phyloP scores from a whole-genome alignment of 2,113 vertebrate genomes.

The Daphoenositta chrysoptera region DNA sequence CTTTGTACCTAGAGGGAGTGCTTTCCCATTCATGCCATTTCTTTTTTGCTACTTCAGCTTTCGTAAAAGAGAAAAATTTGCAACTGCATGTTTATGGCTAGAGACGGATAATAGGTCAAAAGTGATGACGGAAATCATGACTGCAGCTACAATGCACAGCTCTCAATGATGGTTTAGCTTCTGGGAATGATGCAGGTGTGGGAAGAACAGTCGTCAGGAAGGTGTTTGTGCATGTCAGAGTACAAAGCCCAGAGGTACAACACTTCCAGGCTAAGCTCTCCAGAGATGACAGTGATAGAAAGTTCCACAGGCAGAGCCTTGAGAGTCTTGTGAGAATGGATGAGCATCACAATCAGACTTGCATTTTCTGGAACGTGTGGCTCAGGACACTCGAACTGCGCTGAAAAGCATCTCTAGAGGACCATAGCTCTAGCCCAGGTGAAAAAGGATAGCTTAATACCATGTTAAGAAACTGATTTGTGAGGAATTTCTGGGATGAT shows the following conservation, averaged over 20 bases:
- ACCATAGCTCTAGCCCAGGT: neutral
- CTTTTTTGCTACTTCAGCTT: neutral
- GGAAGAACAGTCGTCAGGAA: neutral
- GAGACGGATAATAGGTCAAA: neutral
- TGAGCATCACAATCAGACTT: neutral
- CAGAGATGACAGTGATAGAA: neutral
- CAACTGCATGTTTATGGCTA: neutral
- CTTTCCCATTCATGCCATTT: neutral
- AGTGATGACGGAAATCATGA: neutral
- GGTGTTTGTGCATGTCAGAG: neutral
- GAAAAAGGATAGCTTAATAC: neutral
- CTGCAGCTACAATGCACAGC: neutral
- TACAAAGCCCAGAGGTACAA: neutral
- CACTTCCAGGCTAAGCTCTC: neutral
- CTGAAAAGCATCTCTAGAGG: neutral
- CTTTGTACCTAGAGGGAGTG: neutral
- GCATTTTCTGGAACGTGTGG: neutral
- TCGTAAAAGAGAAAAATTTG: neutral
- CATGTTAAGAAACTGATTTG: neutral
- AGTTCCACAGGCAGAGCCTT: neutral
- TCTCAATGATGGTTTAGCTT: neutral
- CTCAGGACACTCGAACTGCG: neutral
- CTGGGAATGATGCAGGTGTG: neutral
- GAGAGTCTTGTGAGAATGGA: rapidly evolving
- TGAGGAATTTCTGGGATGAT: neutral